These are phyloP conservation scores for Cephus cinctus DNA, from an alignment of 1,140 invertebrate species.

Conservation along the genomic window DNA sequence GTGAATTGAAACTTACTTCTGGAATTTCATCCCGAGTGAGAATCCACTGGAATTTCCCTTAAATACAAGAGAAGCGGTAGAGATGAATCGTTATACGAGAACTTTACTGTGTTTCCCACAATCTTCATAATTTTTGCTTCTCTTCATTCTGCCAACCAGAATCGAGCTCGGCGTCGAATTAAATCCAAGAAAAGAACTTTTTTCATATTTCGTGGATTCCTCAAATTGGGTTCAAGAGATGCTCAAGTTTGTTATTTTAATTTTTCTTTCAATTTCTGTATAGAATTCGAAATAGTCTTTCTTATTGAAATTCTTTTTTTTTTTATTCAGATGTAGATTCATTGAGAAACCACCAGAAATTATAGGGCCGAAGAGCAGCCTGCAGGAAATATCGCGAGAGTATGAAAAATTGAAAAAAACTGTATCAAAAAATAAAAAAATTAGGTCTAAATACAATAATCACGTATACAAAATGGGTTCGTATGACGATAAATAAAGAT, in stretches of 20 bases:
- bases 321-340: not conserved
- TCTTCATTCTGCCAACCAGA: conserved; percentile 13
- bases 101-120: not conserved
- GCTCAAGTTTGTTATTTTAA: conserved; percentile 8
- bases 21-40: too few relatives aligned
- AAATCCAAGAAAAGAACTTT: conserved; percentile 20
- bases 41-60: too few relatives aligned
- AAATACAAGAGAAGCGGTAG: too few relatives aligned
- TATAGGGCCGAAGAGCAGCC: not conserved
- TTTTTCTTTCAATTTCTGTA: not conserved
- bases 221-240: conserved; percentile 11
- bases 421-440: not conserved
- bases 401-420: not conserved
- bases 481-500: too few relatives aligned
- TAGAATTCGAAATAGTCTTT: conserved; percentile 7
- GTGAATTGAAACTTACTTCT: too few relatives aligned
- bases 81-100: too few relatives aligned
- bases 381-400: not conserved
- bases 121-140: too few relatives aligned
- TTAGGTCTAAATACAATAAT: not conserved
- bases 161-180: conserved; percentile 30
- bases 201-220: conserved; percentile 13
- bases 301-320: not conserved
- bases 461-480: too few relatives aligned
- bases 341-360: not conserved